A percentile compares a stretch with the other conserved stretches of the same genome.
phyloP scores from a whole-genome alignment of 1,140 invertebrate species.

The Thaumetopoea pityocampa region DNA sequence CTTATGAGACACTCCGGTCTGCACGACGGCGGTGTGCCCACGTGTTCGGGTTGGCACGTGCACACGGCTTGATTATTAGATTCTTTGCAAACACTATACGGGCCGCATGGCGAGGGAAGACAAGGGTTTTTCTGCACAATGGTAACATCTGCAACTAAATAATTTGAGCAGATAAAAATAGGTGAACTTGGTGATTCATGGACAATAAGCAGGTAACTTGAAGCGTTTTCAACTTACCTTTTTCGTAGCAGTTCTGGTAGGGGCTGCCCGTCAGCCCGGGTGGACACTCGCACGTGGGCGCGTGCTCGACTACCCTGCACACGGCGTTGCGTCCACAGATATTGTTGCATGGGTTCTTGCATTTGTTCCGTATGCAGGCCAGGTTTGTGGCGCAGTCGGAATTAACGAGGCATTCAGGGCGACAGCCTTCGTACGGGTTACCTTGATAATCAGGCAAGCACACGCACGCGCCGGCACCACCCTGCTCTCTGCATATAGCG shows the following conservation, averaged over 20 bases:
- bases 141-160: slow-evolving; percentile 39
- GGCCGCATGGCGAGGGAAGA: slow-evolving; percentile 86
- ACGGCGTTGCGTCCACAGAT: slow-evolving; percentile 80
- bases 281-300: slow-evolving; percentile 76
- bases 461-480: slow-evolving; percentile 79
- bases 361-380: slow-evolving; percentile 79
- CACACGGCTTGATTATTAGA: slow-evolving; percentile 82
- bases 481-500: slow-evolving; percentile 78
- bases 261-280: slow-evolving; percentile 78
- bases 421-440: slow-evolving; percentile 80
- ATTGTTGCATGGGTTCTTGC: slow-evolving; percentile 81
- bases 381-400: slow-evolving; percentile 78
- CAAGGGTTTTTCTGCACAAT: slow-evolving; percentile 78
- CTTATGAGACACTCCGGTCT: slow-evolving; percentile 76
- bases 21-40: slow-evolving; percentile 71
- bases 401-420: slow-evolving; percentile 80
- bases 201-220: no score
- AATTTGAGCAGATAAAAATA: slow-evolving; percentile 7
- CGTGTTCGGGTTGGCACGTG: slow-evolving; percentile 76
- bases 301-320: slow-evolving; percentile 78
- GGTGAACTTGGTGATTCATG: no score
- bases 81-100: slow-evolving; percentile 82
- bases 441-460: slow-evolving; percentile 80
- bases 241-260: slow-evolving; percentile 62
- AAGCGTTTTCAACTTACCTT: slow-evolving; percentile 33